Conservation (phyloP, 2,113 vertebrate species). For the Drymodes brunneopygia region DNA sequence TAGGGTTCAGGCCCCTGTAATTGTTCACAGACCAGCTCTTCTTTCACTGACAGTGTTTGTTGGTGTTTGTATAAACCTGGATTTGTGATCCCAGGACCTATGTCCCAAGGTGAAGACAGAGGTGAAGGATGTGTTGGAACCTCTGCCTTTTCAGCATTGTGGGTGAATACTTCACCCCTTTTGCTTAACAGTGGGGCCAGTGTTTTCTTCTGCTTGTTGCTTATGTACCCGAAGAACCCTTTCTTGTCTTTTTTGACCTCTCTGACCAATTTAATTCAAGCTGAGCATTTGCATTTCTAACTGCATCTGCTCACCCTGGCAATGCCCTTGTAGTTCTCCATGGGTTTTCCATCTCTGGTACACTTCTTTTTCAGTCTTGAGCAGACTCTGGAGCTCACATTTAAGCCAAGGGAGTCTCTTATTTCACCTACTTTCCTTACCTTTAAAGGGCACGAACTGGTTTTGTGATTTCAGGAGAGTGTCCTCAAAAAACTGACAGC, state of each 20-base stretch:
- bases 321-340: background rate
- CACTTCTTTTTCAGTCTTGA: accelerated
- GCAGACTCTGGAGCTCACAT: background rate
- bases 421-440: background rate
- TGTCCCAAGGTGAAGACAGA: background rate
- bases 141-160: background rate
- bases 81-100: background rate
- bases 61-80: background rate
- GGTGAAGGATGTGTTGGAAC: background rate
- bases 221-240: accelerated
- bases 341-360: background rate
- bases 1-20: background rate
- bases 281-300: background rate
- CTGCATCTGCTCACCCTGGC: background rate
- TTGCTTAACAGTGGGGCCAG: background rate
- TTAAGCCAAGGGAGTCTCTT: background rate
- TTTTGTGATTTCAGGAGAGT: background rate
- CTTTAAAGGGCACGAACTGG: background rate
- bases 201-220: background rate
- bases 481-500: background rate
- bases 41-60: background rate
- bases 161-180: background rate
- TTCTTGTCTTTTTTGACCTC: background rate
- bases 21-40: background rate
- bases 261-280: background rate